Base-by-base conservation (phyloP, 2,113 vertebrate species). In the Petrocephalus zakoni region DNA sequence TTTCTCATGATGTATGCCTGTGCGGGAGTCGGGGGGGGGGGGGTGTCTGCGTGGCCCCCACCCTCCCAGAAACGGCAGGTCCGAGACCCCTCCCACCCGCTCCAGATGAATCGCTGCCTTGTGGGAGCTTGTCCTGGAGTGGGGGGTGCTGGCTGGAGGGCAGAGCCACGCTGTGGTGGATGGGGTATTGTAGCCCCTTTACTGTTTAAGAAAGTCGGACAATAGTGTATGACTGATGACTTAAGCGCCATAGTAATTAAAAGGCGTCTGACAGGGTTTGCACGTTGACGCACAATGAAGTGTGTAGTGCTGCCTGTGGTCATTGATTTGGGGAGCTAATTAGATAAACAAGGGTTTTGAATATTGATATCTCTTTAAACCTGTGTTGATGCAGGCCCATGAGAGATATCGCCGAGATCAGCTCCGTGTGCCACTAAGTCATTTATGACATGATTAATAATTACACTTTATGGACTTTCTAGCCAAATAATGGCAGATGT, bases 281-380 rank as follows among this genome's bases (percentile, higher is more conserved):
- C 81, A 22, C 49, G 37, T 21, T 82, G 47, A 53, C n/a, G 4
- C n/a, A 34, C 49, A n/a, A 53, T 85, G 42, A 85, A n/a, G 47
- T 53, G 47, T 53, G n/a, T 53, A 55, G 49, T 11, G 25, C 22
- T 10, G 22, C 25, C 10, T 53, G 49, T 85, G 47, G 51, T 10
- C 47, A 53, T 85, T 85, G 83, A 85, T 85, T 51, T 22, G 4
- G 25, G 15, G 11, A 22, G 94, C 95, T 95, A 94, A 94, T 96
- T 96, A 96, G 94, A 96, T 95, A 95, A 95, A 96, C 95, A 94
- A 95, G 96, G 95, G 95, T 95, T 96, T 96, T 94, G 95, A 87
- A 94, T 95, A 96, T 94, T 95, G 96, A 97, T 96, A 95, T 95
- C 94, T 96, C 95, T 96, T 96, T 96, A 96, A 97, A 96, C 95